phyloP scores from a whole-genome alignment of 1,140 invertebrate genomes.

The Heterodera carotae region DNA sequence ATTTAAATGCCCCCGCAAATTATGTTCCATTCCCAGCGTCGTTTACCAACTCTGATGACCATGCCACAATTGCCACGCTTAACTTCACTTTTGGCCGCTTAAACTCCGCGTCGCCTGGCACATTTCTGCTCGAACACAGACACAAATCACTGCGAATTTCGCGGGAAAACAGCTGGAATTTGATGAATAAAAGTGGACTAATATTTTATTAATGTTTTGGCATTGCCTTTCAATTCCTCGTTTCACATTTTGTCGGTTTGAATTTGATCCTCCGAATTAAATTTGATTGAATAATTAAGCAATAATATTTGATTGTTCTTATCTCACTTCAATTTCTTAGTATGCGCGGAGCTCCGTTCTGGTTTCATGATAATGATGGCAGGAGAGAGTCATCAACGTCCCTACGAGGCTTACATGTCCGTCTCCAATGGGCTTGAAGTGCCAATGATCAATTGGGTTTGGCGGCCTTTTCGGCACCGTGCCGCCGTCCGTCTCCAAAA shows the following conservation, averaged over 20 bases:
- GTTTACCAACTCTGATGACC: slow-evolving; percentile 51
- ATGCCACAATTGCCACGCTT: slow-evolving; percentile 43
- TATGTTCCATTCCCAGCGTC: slow-evolving; percentile 33
- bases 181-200: slow-evolving; percentile 47
- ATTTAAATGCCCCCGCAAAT: too few species aligned
- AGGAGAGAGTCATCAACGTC: slow-evolving; percentile 44
- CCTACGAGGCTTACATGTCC: slow-evolving; percentile 50
- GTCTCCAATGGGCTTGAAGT: slow-evolving; percentile 54
- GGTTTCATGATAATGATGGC: slow-evolving; percentile 60
- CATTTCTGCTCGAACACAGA: slow-evolving; percentile 46
- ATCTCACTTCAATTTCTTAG: slow-evolving; percentile 23
- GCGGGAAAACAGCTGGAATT: slow-evolving; percentile 53
- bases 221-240: too few species aligned
- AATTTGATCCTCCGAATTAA: too few species aligned
- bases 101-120: slow-evolving; percentile 29
- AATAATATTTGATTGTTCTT: too few species aligned
- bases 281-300: too few species aligned
- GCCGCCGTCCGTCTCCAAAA: neutral
- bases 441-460: slow-evolving; percentile 57
- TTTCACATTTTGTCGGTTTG: too few species aligned
- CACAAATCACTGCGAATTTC: slow-evolving; percentile 44
- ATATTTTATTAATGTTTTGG: neutral
- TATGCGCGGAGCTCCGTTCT: slow-evolving; percentile 50
- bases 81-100: slow-evolving; percentile 48
- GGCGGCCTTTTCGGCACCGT: too few species aligned